A percentile compares a stretch with the other conserved stretches of the same genome.
These are phyloP conservation scores for Tangara arthus DNA, from an alignment of 2,797 vertebrate genomes.

Conservation along the genomic window DNA sequence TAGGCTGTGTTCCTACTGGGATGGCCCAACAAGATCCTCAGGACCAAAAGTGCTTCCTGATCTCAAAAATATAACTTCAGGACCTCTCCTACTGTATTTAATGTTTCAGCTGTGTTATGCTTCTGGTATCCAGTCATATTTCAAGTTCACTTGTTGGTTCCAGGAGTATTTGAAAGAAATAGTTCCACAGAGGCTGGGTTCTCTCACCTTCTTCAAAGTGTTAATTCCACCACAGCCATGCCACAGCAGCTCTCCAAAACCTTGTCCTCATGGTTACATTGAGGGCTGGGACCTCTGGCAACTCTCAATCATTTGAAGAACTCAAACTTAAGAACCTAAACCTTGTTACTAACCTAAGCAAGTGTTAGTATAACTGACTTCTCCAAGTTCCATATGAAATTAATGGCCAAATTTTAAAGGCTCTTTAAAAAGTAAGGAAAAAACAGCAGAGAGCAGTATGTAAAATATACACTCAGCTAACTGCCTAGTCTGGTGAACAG, in stretches of 20 bases:
- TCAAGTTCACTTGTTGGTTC: not conserved
- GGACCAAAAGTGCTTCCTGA: fast-evolving
- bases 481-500: not conserved
- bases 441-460: fast-evolving
- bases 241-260: not conserved
- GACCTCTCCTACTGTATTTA: not conserved
- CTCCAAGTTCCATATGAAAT: not conserved
- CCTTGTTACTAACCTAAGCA: not conserved
- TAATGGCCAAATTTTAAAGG: not conserved
- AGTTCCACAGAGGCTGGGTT: not conserved
- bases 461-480: not conserved
- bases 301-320: not conserved
- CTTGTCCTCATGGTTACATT: not conserved
- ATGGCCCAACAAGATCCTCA: not conserved
- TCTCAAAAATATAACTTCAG: not conserved
- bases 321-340: not conserved
- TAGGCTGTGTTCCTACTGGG: not conserved
- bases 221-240: not conserved
- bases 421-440: not conserved
- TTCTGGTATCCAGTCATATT: not conserved
- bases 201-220: not conserved
- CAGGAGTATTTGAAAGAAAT: not conserved
- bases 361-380: not conserved
- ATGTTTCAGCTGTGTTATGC: not conserved
- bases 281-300: not conserved